Conservation (phyloP, 2,113 vertebrate species). For the Thomomys bottae region DNA sequence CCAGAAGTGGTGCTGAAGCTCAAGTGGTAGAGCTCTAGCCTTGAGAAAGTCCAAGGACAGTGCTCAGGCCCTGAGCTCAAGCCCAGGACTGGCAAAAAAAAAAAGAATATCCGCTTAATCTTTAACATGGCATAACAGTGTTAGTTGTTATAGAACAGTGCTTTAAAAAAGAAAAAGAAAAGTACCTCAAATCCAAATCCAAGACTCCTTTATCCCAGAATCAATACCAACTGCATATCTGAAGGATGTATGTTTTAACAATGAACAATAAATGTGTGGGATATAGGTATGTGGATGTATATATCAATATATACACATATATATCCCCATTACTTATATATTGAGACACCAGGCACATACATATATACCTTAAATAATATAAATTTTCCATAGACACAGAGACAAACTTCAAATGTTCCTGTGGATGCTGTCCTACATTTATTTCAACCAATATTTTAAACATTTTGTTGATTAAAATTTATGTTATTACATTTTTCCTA, state of each 20-base stretch:
- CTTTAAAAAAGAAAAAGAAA: neutral
- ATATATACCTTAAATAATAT: neutral
- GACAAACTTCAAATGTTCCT: neutral
- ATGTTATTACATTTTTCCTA: neutral
- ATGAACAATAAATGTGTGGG: neutral
- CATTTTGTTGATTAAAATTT: neutral
- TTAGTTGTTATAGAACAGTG: neutral
- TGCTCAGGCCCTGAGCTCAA: no score
- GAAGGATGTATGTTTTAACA: neutral
- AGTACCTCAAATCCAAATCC: neutral
- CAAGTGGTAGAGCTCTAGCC: no score
- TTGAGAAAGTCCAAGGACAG: no score
- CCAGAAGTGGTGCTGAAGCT: no score
- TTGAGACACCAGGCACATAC: neutral
- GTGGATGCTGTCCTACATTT: neutral
- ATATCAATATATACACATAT: neutral
- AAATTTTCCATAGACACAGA: neutral
- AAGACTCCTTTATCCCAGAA: neutral
- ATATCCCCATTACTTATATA: neutral
- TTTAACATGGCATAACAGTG: neutral
- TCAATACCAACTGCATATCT: neutral
- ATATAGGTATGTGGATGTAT: neutral
- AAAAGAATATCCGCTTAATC: no score
- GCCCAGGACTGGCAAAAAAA: no score
- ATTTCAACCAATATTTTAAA: conserved; percentile 17